phyloP scores from a whole-genome alignment of 2,113 vertebrate genomes.

The Aegypius monachus region DNA sequence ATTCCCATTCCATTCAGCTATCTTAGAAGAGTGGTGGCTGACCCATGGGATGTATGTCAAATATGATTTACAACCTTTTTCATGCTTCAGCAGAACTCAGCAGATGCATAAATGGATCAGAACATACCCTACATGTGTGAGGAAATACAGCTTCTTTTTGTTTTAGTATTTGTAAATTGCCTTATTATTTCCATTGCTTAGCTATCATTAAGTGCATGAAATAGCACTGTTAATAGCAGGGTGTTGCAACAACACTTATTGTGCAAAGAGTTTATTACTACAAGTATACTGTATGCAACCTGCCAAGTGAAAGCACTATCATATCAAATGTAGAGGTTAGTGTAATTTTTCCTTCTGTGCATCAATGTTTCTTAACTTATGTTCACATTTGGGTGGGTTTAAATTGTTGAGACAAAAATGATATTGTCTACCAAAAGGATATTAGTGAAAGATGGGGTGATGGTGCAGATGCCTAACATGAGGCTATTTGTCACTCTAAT shows the following conservation, averaged over 20 bases:
- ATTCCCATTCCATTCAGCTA: constrained; percentile 34
- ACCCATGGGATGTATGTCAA: constrained; percentile 39
- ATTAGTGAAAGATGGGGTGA: not conserved
- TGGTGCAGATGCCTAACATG: not conserved
- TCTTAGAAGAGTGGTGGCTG: constrained; percentile 44
- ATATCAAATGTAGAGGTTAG: not conserved
- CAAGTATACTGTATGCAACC: not conserved
- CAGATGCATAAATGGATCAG: constrained; percentile 49
- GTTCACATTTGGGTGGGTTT: not conserved
- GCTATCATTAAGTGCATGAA: not conserved
- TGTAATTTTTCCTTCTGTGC: not conserved
- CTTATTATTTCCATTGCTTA: constrained; percentile 8
- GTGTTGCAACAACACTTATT: not conserved
- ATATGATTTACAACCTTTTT: constrained; percentile 49
- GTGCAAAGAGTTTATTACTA: not conserved
- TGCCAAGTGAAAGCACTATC: not conserved
- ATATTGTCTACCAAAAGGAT: not conserved
- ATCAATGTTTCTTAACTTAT: not conserved
- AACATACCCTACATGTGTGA: not conserved
- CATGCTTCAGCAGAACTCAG: constrained; percentile 53
- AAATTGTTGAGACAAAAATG: not conserved
- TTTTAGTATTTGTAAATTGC: not conserved
- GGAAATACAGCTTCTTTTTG: constrained; percentile 1
- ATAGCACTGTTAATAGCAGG: not conserved
- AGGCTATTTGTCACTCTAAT: not conserved